Evolutionary conservation across 2,113 vertebrate genomes (phyloP).

Genomic region (Dinomys branickii): DNA sequence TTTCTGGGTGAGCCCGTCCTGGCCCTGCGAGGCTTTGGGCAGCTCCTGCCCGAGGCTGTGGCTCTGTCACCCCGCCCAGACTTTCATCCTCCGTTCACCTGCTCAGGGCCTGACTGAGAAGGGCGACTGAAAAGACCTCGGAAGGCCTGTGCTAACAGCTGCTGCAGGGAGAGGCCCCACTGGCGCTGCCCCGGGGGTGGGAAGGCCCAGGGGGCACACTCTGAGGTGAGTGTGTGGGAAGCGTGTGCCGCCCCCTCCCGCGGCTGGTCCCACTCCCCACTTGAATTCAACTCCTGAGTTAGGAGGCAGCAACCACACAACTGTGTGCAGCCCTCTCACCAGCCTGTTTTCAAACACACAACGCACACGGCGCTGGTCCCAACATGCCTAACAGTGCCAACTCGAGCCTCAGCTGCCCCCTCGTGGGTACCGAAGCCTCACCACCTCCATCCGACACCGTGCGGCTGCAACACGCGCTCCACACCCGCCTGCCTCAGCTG

Average conservation of each 20-base stretch:
- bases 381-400: too few species aligned
- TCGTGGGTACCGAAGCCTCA: too few species aligned
- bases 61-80: background rate
- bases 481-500: too few species aligned
- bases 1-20: background rate
- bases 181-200: background rate
- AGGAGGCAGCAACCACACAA: background rate
- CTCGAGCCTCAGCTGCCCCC: too few species aligned
- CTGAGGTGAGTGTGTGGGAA: rapidly evolving
- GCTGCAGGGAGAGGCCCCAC: background rate
- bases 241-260: background rate
- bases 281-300: background rate
- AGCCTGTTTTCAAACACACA: too few species aligned
- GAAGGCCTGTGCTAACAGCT: rapidly evolving
- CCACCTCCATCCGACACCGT: too few species aligned
- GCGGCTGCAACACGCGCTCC: background rate
- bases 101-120: background rate
- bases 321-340: background rate
- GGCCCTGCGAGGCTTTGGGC: too few species aligned
- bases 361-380: too few species aligned
- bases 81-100: background rate
- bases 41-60: too few species aligned
- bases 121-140: background rate
- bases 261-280: background rate
- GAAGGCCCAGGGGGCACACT: too few species aligned